Conservation (phyloP, 1,140 invertebrate species). For the Diorhabda sublineata region DNA sequence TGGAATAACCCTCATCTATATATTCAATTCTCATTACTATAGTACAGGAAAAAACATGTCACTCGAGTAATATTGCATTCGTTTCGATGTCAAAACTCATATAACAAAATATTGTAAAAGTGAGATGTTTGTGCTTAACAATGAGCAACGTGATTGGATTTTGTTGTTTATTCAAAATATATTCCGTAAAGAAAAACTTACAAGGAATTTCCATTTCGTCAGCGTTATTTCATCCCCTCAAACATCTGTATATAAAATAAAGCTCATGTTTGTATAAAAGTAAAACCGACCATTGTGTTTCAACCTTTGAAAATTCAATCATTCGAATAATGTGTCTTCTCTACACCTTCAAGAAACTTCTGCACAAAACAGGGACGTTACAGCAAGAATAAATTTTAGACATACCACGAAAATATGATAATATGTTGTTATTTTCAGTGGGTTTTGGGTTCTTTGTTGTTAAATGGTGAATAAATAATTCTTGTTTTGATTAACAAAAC, state of each 20-base stretch:
- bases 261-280: background rate
- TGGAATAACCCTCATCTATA: too few relatives aligned
- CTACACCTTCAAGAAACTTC: background rate
- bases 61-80: too few relatives aligned
- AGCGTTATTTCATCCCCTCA: background rate
- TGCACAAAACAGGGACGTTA: background rate
- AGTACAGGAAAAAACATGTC: too few relatives aligned
- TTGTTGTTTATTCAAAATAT: background rate
- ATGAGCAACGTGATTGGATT: background rate
- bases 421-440: background rate
- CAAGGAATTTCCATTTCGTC: background rate
- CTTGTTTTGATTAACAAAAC: background rate
- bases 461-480: background rate
- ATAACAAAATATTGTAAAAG: too few relatives aligned
- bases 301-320: constrained; percentile 1
- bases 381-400: background rate
- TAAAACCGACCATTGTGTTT: background rate
- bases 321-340: background rate
- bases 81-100: too few relatives aligned
- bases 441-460: background rate
- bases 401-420: background rate
- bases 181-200: background rate
- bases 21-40: too few relatives aligned
- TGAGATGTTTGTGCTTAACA: too few relatives aligned
- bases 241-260: background rate